Evolutionary conservation across 1,140 invertebrate species (phyloP).

Genomic region (Drosophila pruinosa): DNA sequence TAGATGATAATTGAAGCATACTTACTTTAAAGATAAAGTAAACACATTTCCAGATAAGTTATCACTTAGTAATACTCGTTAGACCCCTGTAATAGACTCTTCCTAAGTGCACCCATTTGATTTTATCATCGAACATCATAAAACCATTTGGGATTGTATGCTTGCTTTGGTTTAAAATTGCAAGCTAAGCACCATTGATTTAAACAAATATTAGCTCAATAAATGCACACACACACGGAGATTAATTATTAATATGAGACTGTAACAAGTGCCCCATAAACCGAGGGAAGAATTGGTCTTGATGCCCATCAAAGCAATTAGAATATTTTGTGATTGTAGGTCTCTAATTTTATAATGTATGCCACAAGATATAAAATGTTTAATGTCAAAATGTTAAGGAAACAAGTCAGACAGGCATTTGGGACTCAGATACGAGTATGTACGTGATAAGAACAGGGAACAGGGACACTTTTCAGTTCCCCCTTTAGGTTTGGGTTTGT

Average conservation of each 20-base stretch:
- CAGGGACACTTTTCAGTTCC: constrained; percentile 38
- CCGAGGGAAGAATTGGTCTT: not conserved
- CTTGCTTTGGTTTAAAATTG: constrained; percentile 31
- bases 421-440: not conserved
- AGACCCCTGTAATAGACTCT: not conserved
- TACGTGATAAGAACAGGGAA: not conserved
- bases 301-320: constrained; percentile 17
- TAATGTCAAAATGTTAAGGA: constrained; percentile 50
- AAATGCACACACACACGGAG: not conserved
- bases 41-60: too few relatives aligned
- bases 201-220: constrained; percentile 56
- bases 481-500: constrained; percentile 15
- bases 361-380: constrained; percentile 63
- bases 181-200: constrained; percentile 55
- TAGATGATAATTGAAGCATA: too few relatives aligned
- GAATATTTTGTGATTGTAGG: constrained; percentile 34
- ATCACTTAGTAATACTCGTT: too few relatives aligned
- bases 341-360: constrained; percentile 68
- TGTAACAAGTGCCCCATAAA: constrained; percentile 47
- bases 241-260: constrained; percentile 35
- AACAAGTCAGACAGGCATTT: constrained; percentile 16
- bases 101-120: constrained; percentile 12
- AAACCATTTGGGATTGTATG: constrained; percentile 35
- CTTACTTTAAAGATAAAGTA: not conserved
- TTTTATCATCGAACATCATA: constrained; percentile 26